Percentiles rank a stretch among this genome's conserved stretches.
Conservation (phyloP, 2,797 vertebrate species). For the Onychomys leucogaster region DNA sequence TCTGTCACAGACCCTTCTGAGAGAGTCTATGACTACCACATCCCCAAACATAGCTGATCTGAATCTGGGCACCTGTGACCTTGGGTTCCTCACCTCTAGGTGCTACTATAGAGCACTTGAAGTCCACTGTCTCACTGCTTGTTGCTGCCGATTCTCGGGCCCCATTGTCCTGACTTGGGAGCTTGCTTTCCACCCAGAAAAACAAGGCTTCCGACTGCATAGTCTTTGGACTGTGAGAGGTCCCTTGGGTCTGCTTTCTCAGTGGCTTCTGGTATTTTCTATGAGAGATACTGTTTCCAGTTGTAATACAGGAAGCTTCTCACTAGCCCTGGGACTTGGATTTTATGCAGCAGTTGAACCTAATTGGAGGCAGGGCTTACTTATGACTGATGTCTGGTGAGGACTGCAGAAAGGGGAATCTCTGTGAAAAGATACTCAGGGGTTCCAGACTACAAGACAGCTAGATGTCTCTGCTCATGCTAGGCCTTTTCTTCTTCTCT, state of each 20-base stretch:
- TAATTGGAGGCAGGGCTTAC: not conserved
- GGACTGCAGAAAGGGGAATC: not conserved
- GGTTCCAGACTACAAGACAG: not conserved
- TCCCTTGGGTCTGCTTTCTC: not conserved
- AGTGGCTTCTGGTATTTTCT: not conserved
- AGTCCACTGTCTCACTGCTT: not conserved
- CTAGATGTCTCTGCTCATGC: not conserved
- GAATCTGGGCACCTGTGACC: not conserved
- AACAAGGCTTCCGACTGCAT: not conserved
- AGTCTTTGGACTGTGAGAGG: not conserved
- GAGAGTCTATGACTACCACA: not conserved
- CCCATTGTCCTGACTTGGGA: not conserved
- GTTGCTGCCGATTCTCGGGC: not conserved
- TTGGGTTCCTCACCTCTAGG: not conserved
- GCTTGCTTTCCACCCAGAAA: not conserved
- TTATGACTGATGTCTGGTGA: not conserved
- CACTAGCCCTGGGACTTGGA: not conserved
- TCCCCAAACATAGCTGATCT: not conserved
- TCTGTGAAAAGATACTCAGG: not conserved
- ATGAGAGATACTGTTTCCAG: not conserved
- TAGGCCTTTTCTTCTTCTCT: fast-evolving
- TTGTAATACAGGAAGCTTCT: not conserved
- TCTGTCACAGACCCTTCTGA: not conserved
- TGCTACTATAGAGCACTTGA: fast-evolving
- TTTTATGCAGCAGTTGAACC: not conserved